Evolutionary conservation across 2,888 invertebrate genomes (phyloP).

Genomic region (Melitaea athalia): DNA sequence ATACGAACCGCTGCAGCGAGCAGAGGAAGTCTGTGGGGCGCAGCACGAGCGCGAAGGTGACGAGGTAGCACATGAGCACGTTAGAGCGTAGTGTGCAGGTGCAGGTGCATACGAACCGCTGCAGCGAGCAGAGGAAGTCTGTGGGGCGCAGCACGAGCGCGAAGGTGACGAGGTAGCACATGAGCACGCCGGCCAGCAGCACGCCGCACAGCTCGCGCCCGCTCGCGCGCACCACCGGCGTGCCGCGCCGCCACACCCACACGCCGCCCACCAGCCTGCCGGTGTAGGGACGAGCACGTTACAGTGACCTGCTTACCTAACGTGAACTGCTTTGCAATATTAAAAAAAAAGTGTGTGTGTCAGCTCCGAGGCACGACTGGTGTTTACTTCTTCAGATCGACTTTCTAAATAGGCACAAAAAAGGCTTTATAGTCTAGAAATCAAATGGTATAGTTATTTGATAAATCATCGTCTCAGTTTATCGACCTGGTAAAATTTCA

Average conservation of each 20-base stretch:
- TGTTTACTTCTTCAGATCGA: no score
- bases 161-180: slow-evolving; percentile 96
- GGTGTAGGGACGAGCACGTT: no score
- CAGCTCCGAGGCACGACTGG: no score
- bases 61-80: slow-evolving; percentile 93
- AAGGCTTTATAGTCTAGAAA: no score
- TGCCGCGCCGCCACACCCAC: slow-evolving; percentile 92
- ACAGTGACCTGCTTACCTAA: no score
- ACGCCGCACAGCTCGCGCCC: slow-evolving; percentile 95
- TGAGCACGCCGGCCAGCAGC: slow-evolving; percentile 92
- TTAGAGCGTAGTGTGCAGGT: neutral
- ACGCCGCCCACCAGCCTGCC: slow-evolving; percentile 85
- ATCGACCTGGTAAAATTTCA: neutral
- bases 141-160: slow-evolving; percentile 92
- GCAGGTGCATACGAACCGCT: slow-evolving; percentile 83
- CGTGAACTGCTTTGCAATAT: no score
- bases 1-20: slow-evolving; percentile 89
- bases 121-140: slow-evolving; percentile 93
- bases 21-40: slow-evolving; percentile 93
- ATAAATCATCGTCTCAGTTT: no score
- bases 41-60: slow-evolving; percentile 95
- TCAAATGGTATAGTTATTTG: no score
- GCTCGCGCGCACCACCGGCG: slow-evolving; percentile 97
- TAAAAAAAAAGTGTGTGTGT: no score
- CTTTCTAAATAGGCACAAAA: no score